Conservation (phyloP, 2,797 vertebrate species). For the Leptodactylus fallax region DNA sequence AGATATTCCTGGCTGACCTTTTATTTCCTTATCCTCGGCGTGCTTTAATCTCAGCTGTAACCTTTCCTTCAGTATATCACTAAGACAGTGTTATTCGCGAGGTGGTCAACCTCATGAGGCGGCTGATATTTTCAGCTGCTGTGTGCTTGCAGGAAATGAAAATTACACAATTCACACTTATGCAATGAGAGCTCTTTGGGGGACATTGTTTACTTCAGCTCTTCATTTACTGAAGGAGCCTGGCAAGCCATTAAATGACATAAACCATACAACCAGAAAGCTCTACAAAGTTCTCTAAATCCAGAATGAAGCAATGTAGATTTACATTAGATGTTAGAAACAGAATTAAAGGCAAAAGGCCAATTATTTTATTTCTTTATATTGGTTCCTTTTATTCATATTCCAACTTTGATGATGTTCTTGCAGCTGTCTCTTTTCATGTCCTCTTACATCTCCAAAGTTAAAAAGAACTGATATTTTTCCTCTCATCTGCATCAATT, state of each 20-base stretch:
- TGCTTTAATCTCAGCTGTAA: slow-evolving; percentile 61
- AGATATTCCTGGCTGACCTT: slow-evolving; percentile 35
- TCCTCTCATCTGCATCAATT: neutral
- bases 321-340: neutral
- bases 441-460: neutral
- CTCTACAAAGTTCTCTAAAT: neutral
- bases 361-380: neutral
- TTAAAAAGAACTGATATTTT: neutral
- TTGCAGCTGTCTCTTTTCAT: neutral
- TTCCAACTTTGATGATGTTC: neutral
- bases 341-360: neutral
- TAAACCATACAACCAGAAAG: neutral
- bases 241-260: slow-evolving; percentile 18
- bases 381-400: neutral
- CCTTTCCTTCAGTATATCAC: slow-evolving; percentile 57
- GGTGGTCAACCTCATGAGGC: slow-evolving; percentile 43
- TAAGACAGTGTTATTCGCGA: slow-evolving; percentile 39
- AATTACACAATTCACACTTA: slow-evolving; percentile 53
- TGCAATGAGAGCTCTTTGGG: slow-evolving; percentile 30
- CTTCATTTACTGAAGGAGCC: slow-evolving; percentile 30
- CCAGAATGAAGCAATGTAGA: neutral
- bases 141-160: slow-evolving; percentile 39
- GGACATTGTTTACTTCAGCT: slow-evolving; percentile 5
- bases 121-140: slow-evolving; percentile 51
- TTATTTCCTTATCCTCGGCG: slow-evolving; percentile 41